Percentiles rank a stretch among this genome's conserved stretches.
Conservation (phyloP, 2,888 invertebrate species). For the Cyrtodaria siliqua region DNA sequence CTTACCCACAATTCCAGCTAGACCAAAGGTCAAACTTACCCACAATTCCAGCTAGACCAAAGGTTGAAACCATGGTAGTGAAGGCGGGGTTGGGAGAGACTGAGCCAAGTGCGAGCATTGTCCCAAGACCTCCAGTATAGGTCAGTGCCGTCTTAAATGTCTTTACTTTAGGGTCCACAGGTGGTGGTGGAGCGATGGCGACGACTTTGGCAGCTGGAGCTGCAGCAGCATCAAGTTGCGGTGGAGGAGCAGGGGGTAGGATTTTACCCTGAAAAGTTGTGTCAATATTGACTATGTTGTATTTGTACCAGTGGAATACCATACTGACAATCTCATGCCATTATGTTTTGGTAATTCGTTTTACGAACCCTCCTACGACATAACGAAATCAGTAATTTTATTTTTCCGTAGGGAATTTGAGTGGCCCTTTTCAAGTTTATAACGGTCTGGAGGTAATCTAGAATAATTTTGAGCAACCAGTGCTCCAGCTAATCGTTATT, state of each 20-base stretch:
- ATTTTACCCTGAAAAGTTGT: slow-evolving; percentile 88
- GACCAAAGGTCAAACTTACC: slow-evolving; percentile 90
- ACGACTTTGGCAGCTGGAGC: slow-evolving; percentile 71
- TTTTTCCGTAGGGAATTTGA: too few species aligned
- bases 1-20: slow-evolving; percentile 91
- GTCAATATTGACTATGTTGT: too few species aligned
- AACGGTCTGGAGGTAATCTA: too few species aligned
- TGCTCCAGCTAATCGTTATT: too few species aligned
- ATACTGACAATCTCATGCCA: too few species aligned
- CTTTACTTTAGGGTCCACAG: slow-evolving; percentile 90
- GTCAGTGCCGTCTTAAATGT: slow-evolving; percentile 86
- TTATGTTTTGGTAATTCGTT: too few species aligned
- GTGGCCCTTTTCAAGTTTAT: too few species aligned
- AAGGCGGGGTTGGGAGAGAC: slow-evolving; percentile 94
- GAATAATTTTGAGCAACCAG: too few species aligned
- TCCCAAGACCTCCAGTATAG: slow-evolving; percentile 82
- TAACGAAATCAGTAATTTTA: too few species aligned
- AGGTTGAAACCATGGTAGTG: slow-evolving; percentile 94
- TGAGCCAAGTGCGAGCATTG: slow-evolving; percentile 89
- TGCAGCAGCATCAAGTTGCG: slow-evolving; percentile 87
- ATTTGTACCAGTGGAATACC: too few species aligned
- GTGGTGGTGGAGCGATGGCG: slow-evolving; percentile 77
- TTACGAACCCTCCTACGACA: too few species aligned
- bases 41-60: slow-evolving; percentile 93
- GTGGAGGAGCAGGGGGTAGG: slow-evolving; percentile 88